Conservation (phyloP, 2,888 invertebrate genomes). For the Tetragonula carbonaria region DNA sequence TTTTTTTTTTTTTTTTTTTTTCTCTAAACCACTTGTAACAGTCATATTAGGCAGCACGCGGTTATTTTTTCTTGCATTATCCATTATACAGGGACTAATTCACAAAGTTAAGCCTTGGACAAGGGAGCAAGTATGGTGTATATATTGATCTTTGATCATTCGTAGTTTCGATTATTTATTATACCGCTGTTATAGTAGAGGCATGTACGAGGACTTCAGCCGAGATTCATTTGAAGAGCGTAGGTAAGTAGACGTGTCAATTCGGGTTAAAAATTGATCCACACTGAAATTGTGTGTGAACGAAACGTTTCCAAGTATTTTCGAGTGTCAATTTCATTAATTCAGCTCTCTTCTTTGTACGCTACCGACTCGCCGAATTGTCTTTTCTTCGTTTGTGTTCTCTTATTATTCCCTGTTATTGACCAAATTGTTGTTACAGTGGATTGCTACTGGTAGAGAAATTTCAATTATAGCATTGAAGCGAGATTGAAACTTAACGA, state of each 20-base stretch:
- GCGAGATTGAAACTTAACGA: neutral
- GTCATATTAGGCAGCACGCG: constrained; percentile 74
- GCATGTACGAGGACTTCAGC: constrained; percentile 95
- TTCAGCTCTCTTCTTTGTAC: constrained; percentile 59
- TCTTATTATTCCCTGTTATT: neutral
- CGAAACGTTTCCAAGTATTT: constrained; percentile 58
- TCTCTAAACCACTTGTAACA: constrained; percentile 40
- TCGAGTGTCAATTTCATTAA: constrained; percentile 36
- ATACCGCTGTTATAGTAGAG: constrained; percentile 84
- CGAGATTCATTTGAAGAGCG: constrained; percentile 95
- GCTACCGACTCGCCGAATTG: constrained; percentile 35
- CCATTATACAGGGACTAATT: constrained; percentile 76
- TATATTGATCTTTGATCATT: constrained; percentile 68
- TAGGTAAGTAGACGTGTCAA: constrained; percentile 86
- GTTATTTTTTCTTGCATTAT: constrained; percentile 57
- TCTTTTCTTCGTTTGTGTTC: neutral
- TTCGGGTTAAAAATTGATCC: constrained; percentile 70
- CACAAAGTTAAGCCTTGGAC: constrained; percentile 82
- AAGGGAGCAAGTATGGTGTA: constrained; percentile 76
- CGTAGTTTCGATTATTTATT: constrained; percentile 80
- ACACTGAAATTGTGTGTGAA: constrained; percentile 42
- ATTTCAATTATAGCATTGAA: neutral
- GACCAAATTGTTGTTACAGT: too few species aligned
- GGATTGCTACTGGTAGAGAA: neutral
- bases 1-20: constrained; percentile 4